Evolutionary conservation across 2,797 vertebrate genomes (phyloP), one percentile per base, ranked within the genome.

Genomic region (Tiaroga cobitis): DNA sequence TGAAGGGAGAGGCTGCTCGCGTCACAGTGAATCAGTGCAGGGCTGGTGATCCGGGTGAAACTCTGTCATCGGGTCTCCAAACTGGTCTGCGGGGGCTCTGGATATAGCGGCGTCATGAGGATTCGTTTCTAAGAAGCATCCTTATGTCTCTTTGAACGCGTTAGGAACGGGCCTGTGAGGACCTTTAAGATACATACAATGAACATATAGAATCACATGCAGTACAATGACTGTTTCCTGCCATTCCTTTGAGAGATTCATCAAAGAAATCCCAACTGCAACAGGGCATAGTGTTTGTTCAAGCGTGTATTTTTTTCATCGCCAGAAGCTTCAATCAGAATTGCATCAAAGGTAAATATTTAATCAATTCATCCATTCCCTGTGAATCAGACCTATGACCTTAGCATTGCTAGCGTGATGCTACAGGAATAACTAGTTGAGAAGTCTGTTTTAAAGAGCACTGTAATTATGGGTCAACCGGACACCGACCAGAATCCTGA

Each of bases 21-120:
- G 94, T 95, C 95, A 92, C 86, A 91, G 34, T 2, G 88, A 90
- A 94, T 95, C 94, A 95, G 90, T 46, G 83, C 88, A 90, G 90
- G 91, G 88, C 85, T 86, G 87, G 89, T 94, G 93, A 94, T 93
- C 90, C 90, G 92, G 94, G 93, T 92, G 91, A 94, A 92, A 89
- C 92, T 94, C 91, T 94, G 94, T 94, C 93, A 90, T 80, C 59
- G 86, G 85, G 82, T 85, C 91, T 84, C 90, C 8, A 85, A 16
- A 4, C 15, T 10, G 79, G 70, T 78, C 82, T 78, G 63, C 7
- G 5, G 76, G 86, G 68, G 75, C 67, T 54, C 51, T 56, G 80
- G 84, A 83, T 65, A 69, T 26, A 67, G 37, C 18, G 21, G 73
- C 73, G 51, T 46, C 78, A 63, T 1, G 15, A 75, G 49, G 46